Evolutionary conservation across 2,888 invertebrate species (phyloP), one percentile per base, ranked within the genome.

Genomic region (Homarus gammarus): DNA sequence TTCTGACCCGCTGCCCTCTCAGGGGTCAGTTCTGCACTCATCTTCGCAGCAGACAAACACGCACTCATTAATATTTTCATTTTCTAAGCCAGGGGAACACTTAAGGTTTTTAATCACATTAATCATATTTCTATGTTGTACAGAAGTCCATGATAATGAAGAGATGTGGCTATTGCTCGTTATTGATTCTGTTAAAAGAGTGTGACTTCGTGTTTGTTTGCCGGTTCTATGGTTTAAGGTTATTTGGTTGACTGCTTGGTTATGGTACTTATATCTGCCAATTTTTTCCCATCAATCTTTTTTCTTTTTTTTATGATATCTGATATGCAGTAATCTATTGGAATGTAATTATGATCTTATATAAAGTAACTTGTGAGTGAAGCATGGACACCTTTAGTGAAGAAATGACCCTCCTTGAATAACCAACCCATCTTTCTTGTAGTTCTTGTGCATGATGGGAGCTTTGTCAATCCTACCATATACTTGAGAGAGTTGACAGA

Each of bases 21-120:
- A 91, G 86, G 91, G 91, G 91, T 89, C 88, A 91, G 90, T 89
- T 78, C 38, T 82, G 81, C 82, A 82, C 73, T 73, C 87, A 84
- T 77, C 64, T 82, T 73, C 64, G 22, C 64, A 73, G 79, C 79
- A 56, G 78, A 33, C 79, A 70, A 44, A 79, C 79, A 79, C 78
- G 49, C 84, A 38, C 61, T 56, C 56, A 73, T 68, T 38, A 72
- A n/a, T 73, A 31, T 36, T 56, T 51, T 85, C 12, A 33, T 22
- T 40, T 56, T 73, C 36, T 27, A 84, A 40, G 15, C 33, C 51
- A 15, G 27, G 15, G 38, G 8, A 61, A n/a, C 22, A 77, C 18
- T 27, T 2, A 61, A 56, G 12, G 44, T 77, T 40, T 10, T 49
- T 78, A 2, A 33, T 56, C 56, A 56, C 3, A 8, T n/a, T 27